These are phyloP conservation scores for Nemopilema nomurai DNA, from an alignment of 30 jellyfish, hydroid and myxozoan species.

Conservation along the genomic window DNA sequence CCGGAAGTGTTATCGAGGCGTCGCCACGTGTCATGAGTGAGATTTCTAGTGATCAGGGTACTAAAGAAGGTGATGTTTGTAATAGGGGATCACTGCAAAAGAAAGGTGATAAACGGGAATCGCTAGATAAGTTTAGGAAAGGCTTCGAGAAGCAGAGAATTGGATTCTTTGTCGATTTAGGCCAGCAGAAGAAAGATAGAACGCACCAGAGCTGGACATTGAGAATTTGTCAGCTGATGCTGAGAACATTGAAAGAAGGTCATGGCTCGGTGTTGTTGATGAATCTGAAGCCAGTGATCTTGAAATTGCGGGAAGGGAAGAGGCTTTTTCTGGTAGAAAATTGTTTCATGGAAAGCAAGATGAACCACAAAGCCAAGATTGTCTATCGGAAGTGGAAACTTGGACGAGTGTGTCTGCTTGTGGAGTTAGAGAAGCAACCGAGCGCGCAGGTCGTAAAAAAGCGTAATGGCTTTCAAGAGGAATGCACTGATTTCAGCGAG, in stretches of 20 bases:
- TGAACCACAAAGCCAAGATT: not conserved
- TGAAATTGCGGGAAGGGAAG: not conserved
- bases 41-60: not conserved
- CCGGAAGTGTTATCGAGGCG: not conserved
- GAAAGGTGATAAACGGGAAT: constrained; percentile 4
- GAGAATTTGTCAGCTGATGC: too few relatives aligned
- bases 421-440: too few relatives aligned
- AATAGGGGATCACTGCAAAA: not conserved
- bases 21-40: not conserved
- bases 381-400: too few relatives aligned
- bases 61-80: not conserved
- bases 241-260: not conserved
- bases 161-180: constrained; percentile 53
- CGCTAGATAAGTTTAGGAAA: constrained; percentile 37
- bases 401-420: too few relatives aligned
- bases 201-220: too few relatives aligned
- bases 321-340: not conserved
- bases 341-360: not conserved
- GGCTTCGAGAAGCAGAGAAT: constrained; percentile 50
- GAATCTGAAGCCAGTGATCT: not conserved
- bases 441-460: not conserved
- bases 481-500: not conserved
- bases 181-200: not conserved
- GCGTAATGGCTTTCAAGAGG: not conserved
- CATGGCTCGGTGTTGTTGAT: not conserved